Evolutionary conservation across 1,140 invertebrate species (phyloP), one percentile per base, ranked within the genome.

Genomic region (Zaprionus taronus): DNA sequence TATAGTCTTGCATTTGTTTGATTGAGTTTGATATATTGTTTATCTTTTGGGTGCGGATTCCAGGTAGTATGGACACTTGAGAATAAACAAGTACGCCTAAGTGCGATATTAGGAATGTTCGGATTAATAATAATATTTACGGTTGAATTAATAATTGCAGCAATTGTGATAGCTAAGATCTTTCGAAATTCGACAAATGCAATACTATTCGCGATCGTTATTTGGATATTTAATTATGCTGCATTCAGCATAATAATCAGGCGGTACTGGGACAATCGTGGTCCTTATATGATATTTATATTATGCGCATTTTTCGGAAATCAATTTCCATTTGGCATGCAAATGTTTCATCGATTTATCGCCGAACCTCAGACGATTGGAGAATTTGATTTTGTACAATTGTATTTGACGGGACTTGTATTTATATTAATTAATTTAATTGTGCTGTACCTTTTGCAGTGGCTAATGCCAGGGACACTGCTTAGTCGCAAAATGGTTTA

Each of bases 211-310:
- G 79, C 53, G 0, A 17, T 87, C 9, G 17, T 73, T 0, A 26
- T 86, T 14, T 92, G 91, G 91, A 15, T 92, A 1, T 79, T 82
- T 6, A 70, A 78, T 17, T 92, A 91, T 73, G 81, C 83, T 1
- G 55, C 79, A 9, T 92, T 92, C 44, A 60, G 77, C 3, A 70
- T 79, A 9, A 68, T 92, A 0, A 14, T 89, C 12, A 67, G 79
- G 12, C 73, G 77, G 5, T 91, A 81, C 31, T 79, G 76, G 76
- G 74, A 79, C 2, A 36, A 64, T 2, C 79, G 62, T 36, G 64
- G 78, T 6, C 34, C 56, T 20, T 79, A 83, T 49, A 34, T 83
- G 4, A 60, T 72, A 41, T 69, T 83, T 20, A 68, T 91, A 55
- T 61, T 92, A 49, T 44, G 66, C 15, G 11, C 60, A 28, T 92